These are phyloP conservation scores for Oscheius sp. DNA, from an alignment of 1,140 invertebrate genomes.

Conservation along the genomic window DNA sequence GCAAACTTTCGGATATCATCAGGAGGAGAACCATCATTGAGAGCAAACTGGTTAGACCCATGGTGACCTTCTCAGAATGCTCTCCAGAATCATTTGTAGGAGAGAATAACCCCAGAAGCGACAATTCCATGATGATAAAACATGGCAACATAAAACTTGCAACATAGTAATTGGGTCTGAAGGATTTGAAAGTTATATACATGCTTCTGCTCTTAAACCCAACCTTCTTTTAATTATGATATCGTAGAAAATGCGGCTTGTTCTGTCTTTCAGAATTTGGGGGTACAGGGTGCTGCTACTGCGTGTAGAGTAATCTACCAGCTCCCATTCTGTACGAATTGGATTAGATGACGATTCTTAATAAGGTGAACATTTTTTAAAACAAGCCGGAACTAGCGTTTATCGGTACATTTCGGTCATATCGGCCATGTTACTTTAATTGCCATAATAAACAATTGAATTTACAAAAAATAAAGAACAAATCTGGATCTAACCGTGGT, in stretches of 20 bases:
- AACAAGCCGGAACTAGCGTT: no score
- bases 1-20: neutral
- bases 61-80: conserved; percentile 4
- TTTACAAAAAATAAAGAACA: no score
- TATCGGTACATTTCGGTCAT: no score
- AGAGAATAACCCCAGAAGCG: neutral
- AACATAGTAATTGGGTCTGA: neutral
- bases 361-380: no score
- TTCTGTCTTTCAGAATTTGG: neutral
- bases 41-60: conserved; percentile 3
- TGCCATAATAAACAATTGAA: no score
- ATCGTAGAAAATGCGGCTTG: neutral
- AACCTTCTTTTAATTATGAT: neutral
- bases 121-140: conserved; percentile 1
- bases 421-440: no score
- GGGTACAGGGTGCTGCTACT: neutral
- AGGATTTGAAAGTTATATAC: no score
- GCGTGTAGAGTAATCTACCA: neutral
- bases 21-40: neutral
- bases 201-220: no score
- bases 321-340: neutral
- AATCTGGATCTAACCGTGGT: no score
- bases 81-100: neutral
- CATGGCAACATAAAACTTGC: neutral
- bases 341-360: no score